Percentiles rank a stretch among this genome's conserved stretches.
phyloP scores from a whole-genome alignment of 2,888 invertebrate species.

The Epirrhoe tristata region DNA sequence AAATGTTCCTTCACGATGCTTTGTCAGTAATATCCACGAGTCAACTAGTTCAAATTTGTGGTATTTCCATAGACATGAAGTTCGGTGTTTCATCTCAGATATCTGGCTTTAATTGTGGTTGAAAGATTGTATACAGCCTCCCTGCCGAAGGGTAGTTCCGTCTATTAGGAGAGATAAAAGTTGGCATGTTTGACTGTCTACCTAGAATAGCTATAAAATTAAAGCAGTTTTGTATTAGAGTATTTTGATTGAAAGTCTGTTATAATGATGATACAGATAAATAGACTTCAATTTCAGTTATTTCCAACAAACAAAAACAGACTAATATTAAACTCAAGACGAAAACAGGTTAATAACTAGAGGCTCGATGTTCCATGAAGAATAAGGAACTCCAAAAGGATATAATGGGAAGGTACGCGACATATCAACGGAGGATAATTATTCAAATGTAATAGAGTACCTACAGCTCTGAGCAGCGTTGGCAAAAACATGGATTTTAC shows the following conservation, averaged over 20 bases:
- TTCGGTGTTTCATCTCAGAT: slow-evolving; percentile 45
- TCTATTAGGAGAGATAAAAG: no score
- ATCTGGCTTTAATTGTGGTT: slow-evolving; percentile 77
- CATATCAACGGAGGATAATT: slow-evolving; percentile 77
- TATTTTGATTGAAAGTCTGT: no score
- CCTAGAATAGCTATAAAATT: no score
- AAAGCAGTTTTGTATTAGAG: no score
- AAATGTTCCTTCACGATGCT: no score
- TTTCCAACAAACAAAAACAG: slow-evolving; percentile 7
- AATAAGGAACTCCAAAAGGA: slow-evolving; percentile 43
- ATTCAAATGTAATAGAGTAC: slow-evolving; percentile 79
- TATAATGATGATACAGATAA: no score
- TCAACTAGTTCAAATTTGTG: no score
- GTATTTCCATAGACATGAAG: background rate
- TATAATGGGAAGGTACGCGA: slow-evolving; percentile 54
- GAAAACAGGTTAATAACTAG: slow-evolving; percentile 42
- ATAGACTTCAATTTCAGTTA: background rate
- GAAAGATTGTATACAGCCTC: slow-evolving; percentile 73
- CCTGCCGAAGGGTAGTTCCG: background rate
- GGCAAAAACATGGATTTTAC: slow-evolving; percentile 44
- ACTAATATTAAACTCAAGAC: slow-evolving; percentile 35
- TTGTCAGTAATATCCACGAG: no score
- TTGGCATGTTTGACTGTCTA: no score
- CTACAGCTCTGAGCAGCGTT: slow-evolving; percentile 56
- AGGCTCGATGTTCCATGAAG: slow-evolving; percentile 44